These are phyloP conservation scores for Myiozetetes cayanensis DNA, from an alignment of 2,113 vertebrate genomes.

Conservation along the genomic window DNA sequence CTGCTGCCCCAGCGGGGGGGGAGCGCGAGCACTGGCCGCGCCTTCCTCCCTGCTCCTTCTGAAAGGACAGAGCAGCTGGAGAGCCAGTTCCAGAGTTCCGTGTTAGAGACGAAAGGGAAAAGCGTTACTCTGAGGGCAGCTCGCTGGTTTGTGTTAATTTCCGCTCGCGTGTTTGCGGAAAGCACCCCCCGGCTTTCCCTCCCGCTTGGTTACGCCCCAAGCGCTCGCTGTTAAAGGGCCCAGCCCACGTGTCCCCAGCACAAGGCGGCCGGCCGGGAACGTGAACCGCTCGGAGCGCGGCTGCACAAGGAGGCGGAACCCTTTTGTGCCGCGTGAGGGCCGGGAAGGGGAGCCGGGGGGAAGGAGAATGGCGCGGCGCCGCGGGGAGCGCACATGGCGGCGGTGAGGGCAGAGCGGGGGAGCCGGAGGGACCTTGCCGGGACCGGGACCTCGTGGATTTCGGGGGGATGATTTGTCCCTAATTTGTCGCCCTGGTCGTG, in stretches of 20 bases:
- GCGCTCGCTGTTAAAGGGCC: fast-evolving
- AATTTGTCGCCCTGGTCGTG: fast-evolving
- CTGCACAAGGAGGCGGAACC: neutral
- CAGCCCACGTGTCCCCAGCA: fast-evolving
- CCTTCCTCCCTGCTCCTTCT: fast-evolving
- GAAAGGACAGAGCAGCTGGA: fast-evolving
- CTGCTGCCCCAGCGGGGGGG: neutral
- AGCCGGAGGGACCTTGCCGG: fast-evolving
- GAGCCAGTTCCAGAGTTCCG: fast-evolving
- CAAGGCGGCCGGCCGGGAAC: neutral
- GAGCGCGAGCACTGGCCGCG: fast-evolving
- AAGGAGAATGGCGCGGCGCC: fast-evolving
- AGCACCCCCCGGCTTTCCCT: neutral
- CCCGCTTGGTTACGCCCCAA: neutral
- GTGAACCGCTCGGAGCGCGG: fast-evolving
- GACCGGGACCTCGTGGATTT: neutral
- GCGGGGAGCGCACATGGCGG: fast-evolving
- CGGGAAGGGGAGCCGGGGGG: neutral
- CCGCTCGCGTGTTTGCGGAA: fast-evolving
- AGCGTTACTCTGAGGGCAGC: fast-evolving
- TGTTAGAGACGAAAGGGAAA: fast-evolving
- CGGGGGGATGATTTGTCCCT: fast-evolving
- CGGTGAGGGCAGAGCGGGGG: neutral
- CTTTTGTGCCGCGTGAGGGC: fast-evolving
- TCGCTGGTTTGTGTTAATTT: fast-evolving